Base-by-base conservation (phyloP, 64 coral and sea anemone genomes). In the Anthopleura sola region DNA sequence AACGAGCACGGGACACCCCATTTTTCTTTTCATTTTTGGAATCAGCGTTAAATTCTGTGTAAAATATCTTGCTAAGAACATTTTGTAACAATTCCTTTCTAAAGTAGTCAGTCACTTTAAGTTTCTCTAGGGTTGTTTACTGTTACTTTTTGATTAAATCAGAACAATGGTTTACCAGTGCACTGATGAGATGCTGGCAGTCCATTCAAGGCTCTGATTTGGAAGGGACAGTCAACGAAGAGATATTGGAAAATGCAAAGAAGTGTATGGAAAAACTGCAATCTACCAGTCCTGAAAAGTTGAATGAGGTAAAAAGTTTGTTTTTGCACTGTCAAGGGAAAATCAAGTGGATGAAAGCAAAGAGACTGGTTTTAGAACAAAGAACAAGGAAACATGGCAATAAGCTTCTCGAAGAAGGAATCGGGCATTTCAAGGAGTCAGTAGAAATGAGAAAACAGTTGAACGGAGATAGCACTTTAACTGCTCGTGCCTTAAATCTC, bases 141-240 rank as follows among this genome's bases (percentile, higher is more conserved):
- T 32, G 15, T 40, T 4, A 77, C 17, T 0, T 16, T 77, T 37
- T 34, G 12, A 6, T 77, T 77, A 34, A 20, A 77, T 37, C 75
- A 77, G 75, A 21, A 19, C 75, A 39, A 77, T 77, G 75, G 75
- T 37, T 37, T 14, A 40, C 23, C 75, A 77, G 32, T 18, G 33
- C 75, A 8, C 31, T 37, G 26, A 37, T 77, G 37, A 37, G 75
- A 39, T 77, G 75, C 21, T 77, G 75, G 75, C 75, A 77, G 37
- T 34, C 75, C 5, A 37, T 77, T 37, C 75, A 77, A 77, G 75
- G 75, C 3, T 34, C 31, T 37, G n/a, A 77, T 77, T 77, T 77
- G 75, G 75, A 77, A 77, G 75, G 75, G 37, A 77, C 29, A 21
- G 20, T 34, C 75, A 40, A 77, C 37, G 75, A 77, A 40, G 31